phyloP scores from a whole-genome alignment of 30 jellyfish, hydroid and myxozoan species.

The Morbakka virulenta region DNA sequence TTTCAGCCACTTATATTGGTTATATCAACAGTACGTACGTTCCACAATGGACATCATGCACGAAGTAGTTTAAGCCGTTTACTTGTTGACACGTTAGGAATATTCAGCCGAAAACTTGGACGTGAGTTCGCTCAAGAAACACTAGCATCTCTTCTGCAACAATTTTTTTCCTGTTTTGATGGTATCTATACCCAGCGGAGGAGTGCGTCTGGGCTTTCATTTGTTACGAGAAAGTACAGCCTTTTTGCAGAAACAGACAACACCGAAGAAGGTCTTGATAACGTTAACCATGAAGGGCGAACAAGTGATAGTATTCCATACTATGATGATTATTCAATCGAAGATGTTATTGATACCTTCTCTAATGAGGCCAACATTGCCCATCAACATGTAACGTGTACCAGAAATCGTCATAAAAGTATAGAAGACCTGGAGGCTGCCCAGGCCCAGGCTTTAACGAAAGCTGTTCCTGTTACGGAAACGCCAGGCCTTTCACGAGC shows the following conservation, averaged over 20 bases:
- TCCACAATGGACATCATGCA: constrained; percentile 49
- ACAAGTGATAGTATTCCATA: not conserved
- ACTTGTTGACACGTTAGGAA: constrained; percentile 62
- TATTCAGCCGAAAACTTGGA: constrained; percentile 60
- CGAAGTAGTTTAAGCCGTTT: constrained; percentile 52
- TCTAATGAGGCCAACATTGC: too few species aligned
- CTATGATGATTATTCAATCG: not conserved
- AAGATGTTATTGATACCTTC: not conserved
- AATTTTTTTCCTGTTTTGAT: constrained; percentile 88
- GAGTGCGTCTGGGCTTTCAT: constrained; percentile 13
- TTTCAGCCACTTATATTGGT: constrained; percentile 85
- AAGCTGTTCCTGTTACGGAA: not conserved
- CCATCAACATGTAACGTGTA: not conserved
- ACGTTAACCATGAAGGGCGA: constrained; percentile 3
- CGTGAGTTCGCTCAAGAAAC: constrained; percentile 79
- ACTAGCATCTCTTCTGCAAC: constrained; percentile 81
- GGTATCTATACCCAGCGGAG: constrained; percentile 72
- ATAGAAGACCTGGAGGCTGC: too few species aligned
- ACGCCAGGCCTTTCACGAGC: too few species aligned
- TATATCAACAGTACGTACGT: constrained; percentile 66
- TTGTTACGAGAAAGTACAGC: constrained; percentile 60
- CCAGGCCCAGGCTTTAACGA: not conserved
- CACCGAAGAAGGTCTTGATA: not conserved
- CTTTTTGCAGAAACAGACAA: constrained; percentile 9
- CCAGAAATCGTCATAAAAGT: not conserved